Percentiles rank a stretch among this genome's conserved stretches.
These are phyloP conservation scores for Stenodema calcarata DNA, from an alignment of 2,888 invertebrate species.

Conservation along the genomic window DNA sequence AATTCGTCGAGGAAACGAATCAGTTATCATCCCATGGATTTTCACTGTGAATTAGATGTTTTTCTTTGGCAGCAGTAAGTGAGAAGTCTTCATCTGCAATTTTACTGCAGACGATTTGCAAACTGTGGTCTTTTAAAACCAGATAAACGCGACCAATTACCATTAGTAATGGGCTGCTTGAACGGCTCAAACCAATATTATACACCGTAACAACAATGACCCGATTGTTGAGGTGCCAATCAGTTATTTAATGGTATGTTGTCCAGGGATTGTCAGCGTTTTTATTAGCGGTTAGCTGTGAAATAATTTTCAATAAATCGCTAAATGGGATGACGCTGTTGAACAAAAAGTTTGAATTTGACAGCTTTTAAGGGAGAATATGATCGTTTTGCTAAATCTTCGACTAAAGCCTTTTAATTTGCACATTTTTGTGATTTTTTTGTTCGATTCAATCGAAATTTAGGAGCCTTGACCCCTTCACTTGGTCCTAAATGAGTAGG, in stretches of 20 bases:
- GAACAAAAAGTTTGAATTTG: neutral
- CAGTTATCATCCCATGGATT: neutral
- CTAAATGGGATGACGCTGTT: no score
- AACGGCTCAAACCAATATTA: neutral
- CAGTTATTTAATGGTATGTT: neutral
- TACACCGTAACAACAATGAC: neutral
- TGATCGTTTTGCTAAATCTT: no score
- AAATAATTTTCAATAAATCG: neutral
- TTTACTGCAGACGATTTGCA: neutral
- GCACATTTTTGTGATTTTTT: no score
- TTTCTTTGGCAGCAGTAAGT: neutral
- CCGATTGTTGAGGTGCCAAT: neutral
- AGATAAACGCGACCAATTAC: neutral
- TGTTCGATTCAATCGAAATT: no score
- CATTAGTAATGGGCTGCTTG: neutral
- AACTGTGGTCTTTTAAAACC: neutral
- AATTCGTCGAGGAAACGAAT: no score
- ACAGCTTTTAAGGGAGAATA: no score
- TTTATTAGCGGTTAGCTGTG: neutral
- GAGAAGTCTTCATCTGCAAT: neutral
- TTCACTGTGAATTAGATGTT: neutral
- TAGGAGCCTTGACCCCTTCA: no score
- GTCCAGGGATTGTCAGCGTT: neutral
- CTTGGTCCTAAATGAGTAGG: no score
- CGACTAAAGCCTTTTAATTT: no score